Evolutionary conservation across 1,140 invertebrate genomes (phyloP).

Genomic region (Ips nitidus): DNA sequence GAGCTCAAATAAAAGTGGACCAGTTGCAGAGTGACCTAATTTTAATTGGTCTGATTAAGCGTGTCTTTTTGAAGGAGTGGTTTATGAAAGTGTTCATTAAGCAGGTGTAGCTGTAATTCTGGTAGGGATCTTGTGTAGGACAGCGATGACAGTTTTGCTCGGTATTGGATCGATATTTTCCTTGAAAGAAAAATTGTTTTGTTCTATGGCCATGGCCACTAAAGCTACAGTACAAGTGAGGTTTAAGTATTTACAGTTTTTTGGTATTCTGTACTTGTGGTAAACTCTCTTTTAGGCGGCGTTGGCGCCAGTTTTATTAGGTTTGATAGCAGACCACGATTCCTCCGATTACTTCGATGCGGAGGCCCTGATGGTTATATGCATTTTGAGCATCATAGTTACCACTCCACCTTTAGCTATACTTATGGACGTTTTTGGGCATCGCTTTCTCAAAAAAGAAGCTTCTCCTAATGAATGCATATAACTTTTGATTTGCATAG

Average conservation of each 20-base stretch:
- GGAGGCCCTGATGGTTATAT: constrained; percentile 67
- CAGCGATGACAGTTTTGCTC: constrained; percentile 63
- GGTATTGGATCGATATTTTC: constrained; percentile 77
- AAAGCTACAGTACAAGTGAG: constrained; percentile 85
- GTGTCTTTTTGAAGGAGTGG: too few species aligned
- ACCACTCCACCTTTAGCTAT: constrained; percentile 89
- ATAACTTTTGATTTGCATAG: too few species aligned
- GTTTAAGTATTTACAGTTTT: neutral
- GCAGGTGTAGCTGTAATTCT: constrained; percentile 54
- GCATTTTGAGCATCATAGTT: constrained; percentile 84
- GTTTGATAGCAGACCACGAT: constrained; percentile 59
- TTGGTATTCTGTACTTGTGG: too few species aligned
- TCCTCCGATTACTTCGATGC: constrained; percentile 56
- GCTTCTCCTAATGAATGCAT: neutral
- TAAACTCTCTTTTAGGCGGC: constrained; percentile 63
- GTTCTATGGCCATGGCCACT: constrained; percentile 87
- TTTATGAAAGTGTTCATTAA: too few species aligned
- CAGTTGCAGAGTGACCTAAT: constrained; percentile 67
- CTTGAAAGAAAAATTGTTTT: constrained; percentile 85
- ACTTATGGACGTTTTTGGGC: constrained; percentile 77
- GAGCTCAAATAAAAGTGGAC: constrained; percentile 76
- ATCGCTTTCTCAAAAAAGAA: constrained; percentile 70
- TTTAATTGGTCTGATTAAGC: constrained; percentile 55
- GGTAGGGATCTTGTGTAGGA: constrained; percentile 62
- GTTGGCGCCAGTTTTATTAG: constrained; percentile 74